Percentiles rank a stretch among this genome's conserved stretches.
phyloP scores from a whole-genome alignment of 2,797 vertebrate species.

The Peromyscus melanophrys region DNA sequence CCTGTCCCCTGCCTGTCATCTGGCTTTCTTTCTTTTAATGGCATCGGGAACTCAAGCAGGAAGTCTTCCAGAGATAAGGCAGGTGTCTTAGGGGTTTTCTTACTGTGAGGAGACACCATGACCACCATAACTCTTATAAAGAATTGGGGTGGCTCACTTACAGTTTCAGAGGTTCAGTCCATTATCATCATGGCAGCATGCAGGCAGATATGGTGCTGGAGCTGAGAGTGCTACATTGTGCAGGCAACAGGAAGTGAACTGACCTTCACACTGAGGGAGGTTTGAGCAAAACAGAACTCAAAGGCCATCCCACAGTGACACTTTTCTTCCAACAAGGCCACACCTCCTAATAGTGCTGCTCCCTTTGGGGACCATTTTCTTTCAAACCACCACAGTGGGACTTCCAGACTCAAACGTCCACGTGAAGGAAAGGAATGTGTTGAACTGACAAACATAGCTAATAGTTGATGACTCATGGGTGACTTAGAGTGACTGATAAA shows the following conservation, averaged over 20 bases:
- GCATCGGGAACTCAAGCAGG: background rate
- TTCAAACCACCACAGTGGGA: background rate
- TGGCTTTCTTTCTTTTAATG: background rate
- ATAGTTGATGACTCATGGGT: background rate
- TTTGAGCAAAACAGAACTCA: background rate
- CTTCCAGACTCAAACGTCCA: background rate
- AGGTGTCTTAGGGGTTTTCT: background rate
- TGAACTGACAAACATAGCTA: background rate
- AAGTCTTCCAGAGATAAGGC: background rate
- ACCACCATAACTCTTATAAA: background rate
- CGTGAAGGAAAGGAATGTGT: background rate
- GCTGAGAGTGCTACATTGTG: background rate
- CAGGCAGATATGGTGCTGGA: background rate
- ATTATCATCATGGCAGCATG: background rate
- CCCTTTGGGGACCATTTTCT: background rate
- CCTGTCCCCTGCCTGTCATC: accelerated
- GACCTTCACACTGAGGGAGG: background rate
- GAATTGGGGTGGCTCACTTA: background rate
- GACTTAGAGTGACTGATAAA: background rate
- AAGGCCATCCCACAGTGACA: background rate
- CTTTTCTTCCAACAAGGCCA: background rate
- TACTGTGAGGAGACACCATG: background rate
- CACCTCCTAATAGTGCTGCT: background rate
- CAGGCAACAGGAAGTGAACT: background rate
- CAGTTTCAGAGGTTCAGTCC: background rate